Evolutionary conservation across 2,888 invertebrate species (phyloP).

Genomic region (Microchrysa polita): DNA sequence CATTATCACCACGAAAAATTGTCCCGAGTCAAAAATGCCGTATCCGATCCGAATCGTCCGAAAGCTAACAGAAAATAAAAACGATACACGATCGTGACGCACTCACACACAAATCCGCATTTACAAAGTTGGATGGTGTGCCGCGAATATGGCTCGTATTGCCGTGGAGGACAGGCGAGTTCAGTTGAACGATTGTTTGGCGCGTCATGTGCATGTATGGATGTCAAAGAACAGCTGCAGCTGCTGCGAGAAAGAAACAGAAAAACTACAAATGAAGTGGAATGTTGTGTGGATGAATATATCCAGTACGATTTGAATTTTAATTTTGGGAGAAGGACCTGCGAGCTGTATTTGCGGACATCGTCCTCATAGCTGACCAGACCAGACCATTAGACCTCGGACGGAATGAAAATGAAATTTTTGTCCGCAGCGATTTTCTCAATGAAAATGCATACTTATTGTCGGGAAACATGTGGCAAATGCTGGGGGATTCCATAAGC

Average conservation of each 20-base stretch:
- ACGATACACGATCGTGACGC: background rate
- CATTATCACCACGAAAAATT: background rate
- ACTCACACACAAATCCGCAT: slow-evolving; percentile 13
- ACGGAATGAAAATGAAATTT: too few species aligned
- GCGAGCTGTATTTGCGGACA: too few species aligned
- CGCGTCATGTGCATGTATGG: background rate
- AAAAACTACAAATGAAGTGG: background rate
- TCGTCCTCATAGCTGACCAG: too few species aligned
- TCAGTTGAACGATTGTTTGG: background rate
- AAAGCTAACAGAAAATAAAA: slow-evolving; percentile 31
- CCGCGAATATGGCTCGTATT: background rate
- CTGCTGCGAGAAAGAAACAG: slow-evolving; percentile 5
- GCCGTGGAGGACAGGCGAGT: background rate
- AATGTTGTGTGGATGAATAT: slow-evolving; percentile 4
- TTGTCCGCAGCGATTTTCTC: too few species aligned
- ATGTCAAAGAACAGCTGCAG: slow-evolving; percentile 25
- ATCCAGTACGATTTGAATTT: background rate
- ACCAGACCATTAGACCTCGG: too few species aligned
- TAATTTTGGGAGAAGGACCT: too few species aligned
- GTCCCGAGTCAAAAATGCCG: background rate
- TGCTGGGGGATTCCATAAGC: too few species aligned
- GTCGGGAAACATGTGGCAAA: too few species aligned
- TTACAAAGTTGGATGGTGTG: background rate
- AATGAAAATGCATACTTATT: too few species aligned
- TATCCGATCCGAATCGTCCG: background rate